Percentiles rank a stretch among this genome's conserved stretches.
Conservation (phyloP, 1,140 invertebrate genomes). For the Sogatella furcifera region DNA sequence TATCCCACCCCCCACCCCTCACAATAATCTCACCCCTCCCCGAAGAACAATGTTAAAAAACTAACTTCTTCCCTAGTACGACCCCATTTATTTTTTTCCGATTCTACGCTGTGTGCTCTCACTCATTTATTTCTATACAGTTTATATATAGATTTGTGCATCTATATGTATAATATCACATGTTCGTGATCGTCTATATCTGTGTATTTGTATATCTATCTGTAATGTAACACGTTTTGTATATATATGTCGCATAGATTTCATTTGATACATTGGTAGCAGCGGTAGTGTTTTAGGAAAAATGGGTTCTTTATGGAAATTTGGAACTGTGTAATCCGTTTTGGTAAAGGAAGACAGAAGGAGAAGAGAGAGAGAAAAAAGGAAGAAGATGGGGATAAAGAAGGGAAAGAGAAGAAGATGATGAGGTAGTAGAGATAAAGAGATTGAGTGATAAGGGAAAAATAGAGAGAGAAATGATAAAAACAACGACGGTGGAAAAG, state of each 20-base stretch:
- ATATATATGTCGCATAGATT: no score
- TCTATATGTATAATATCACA: no score
- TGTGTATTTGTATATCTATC: no score
- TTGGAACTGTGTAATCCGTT: slow-evolving; percentile 12
- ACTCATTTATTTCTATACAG: no score
- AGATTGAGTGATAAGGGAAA: background rate
- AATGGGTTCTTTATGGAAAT: slow-evolving; percentile 22
- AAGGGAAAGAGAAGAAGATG: no score
- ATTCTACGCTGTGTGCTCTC: no score
- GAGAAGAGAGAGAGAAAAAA: background rate
- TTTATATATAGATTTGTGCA: no score
- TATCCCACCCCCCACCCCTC: background rate
- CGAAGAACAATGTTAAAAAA: slow-evolving; percentile 16
- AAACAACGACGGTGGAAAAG: background rate
- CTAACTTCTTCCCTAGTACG: slow-evolving; percentile 5
- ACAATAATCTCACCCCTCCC: background rate
- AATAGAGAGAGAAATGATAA: no score
- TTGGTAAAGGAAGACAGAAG: slow-evolving; percentile 1
- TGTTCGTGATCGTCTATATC: no score
- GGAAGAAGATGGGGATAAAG: no score
- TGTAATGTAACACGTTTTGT: no score
- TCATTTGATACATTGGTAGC: background rate
- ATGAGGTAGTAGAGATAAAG: no score
- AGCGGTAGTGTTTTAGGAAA: slow-evolving; percentile 7
- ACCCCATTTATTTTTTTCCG: background rate